Evolutionary conservation across 2,888 invertebrate species (phyloP), one percentile per base, ranked within the genome.

Genomic region (Drosophila greeni): DNA sequence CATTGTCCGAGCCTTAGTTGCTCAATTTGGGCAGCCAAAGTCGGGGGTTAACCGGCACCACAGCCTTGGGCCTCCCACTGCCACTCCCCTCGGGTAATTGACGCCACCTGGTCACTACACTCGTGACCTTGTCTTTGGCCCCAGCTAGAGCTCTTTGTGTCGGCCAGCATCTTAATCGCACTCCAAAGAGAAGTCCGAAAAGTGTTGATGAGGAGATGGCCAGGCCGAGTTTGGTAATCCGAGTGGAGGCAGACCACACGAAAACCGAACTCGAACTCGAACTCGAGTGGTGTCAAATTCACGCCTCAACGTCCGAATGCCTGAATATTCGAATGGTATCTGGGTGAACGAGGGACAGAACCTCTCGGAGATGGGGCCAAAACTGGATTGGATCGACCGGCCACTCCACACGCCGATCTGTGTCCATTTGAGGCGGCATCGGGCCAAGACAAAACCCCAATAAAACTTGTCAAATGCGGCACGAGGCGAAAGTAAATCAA

Each of bases 301-400:
- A 37, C 23, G 26, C 24, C 20, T 11, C 62, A 58, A 52, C 47
- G 71, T 48, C 31, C 36, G 23, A 34, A 6, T 20, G 9, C 7
- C 45, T 29, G 18, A 45, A 31, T 33, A 47, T 45, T 29, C 29
- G 29, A 31, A 31, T 18, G 20, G 5, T 45, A 57, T 24, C 56
- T 70, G 24, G 79, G 79, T 75, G 66, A 77, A 60, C 58, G 64
- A 49, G 77, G 75, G 23, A 67, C 20, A 67, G 81, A 83, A 83
- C 81, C 60, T 24, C 59, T 37, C n/a, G 36, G 9, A 18, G 20
- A 43, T 24, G 18, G 20, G 16, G 20, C 9, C 16, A 7, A 52
- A 57, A 67, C 51, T 66, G 47, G 59, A 66, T 61, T 60, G 23
- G 26, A 43, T 60, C 43, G 34, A 36, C 36, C 16, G 18, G n/a